Evolutionary conservation across 2,888 invertebrate genomes (phyloP), one percentile per base, ranked within the genome.

Genomic region (Dolichopus griseipennis): DNA sequence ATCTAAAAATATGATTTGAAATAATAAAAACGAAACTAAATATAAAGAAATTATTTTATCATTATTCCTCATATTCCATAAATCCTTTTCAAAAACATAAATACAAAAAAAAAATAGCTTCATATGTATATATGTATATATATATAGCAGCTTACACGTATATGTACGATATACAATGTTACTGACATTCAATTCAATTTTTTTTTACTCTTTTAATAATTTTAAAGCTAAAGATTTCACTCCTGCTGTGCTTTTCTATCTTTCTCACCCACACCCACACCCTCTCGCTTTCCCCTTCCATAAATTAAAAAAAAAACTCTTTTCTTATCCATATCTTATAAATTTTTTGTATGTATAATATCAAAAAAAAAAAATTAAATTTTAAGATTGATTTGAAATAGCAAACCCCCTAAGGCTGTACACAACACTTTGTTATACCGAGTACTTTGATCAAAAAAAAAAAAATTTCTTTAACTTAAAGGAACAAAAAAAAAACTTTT

Each of bases 381-480:
- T 52, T 52, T 52, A 52, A 52, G 52, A 52, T 52, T 52, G 52
- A 52, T 52, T 52, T 52, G 52, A 52, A 52, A 52, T 52, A 52
- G 52, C 6, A 52, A 52, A n/a, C 52, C 52, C 27, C 37, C 18
- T 18, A n/a, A 52, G 52, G 52, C 52, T 52, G 9, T 18, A n/a
- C 52, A n/a, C 18, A 52, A 52, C 15, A 52, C 41, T 41, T 41
- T 41, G 41, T 41, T 41, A 41, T 41, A 37, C 2, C 4, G 8
- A 10, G 37, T 37, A 37, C 37, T 37, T 37, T 37, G 37, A 37
- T 37, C 1, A 34, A 37, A 37, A 37, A 37, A 37, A 12, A 37
- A 27, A 27, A 27, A 4, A 4, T 27, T 27, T 4, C 5, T 27
- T 27, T 27, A 27, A 27, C 3, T 27, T 4, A 27, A 27, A 27